A percentile compares a stretch with the other conserved stretches of the same genome.
phyloP scores from a whole-genome alignment of 2,888 invertebrate species.

The Tetragnatha montana region DNA sequence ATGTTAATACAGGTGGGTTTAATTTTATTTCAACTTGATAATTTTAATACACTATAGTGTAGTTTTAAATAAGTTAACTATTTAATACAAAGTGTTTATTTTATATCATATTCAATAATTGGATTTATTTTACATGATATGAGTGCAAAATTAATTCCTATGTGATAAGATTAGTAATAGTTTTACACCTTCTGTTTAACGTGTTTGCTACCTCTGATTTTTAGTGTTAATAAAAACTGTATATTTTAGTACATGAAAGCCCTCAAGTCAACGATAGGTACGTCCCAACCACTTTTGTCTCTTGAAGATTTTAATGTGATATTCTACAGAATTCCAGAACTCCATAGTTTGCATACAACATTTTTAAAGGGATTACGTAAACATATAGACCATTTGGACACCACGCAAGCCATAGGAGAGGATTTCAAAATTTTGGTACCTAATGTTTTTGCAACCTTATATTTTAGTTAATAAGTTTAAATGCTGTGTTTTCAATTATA shows the following conservation, averaged over 20 bases:
- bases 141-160: background rate
- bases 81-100: background rate
- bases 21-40: background rate
- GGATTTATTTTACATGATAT: background rate
- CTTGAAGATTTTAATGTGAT: conserved; percentile 92
- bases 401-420: conserved; percentile 86
- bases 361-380: conserved; percentile 86
- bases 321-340: conserved; percentile 93
- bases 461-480: background rate
- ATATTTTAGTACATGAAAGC: conserved; percentile 89
- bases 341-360: conserved; percentile 87
- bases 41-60: too few species aligned
- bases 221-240: conserved; percentile 3
- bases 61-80: background rate
- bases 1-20: conserved; percentile 84
- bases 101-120: background rate
- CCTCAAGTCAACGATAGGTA: conserved; percentile 88
- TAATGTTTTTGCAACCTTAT: background rate
- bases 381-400: conserved; percentile 84
- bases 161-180: background rate
- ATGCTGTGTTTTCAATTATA: background rate
- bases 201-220: background rate
- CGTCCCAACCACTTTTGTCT: conserved; percentile 92
- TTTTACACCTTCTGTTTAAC: background rate
- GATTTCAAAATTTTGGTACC: conserved; percentile 89